Base-by-base conservation (phyloP, 2,797 vertebrate genomes). In the Graptemys geographica region DNA sequence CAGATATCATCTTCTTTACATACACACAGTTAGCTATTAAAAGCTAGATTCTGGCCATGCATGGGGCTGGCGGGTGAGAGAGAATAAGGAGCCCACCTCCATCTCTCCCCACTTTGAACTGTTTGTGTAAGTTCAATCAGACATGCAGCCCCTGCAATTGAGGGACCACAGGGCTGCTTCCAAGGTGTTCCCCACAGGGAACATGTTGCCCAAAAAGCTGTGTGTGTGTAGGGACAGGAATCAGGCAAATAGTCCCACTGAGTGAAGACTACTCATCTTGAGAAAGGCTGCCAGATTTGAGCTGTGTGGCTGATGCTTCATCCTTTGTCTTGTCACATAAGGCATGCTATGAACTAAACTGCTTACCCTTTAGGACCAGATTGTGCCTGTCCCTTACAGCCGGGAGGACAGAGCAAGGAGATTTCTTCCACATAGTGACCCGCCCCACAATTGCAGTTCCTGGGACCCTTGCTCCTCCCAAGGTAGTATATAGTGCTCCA, bases 371-470 rank as follows among this genome's bases (percentile, higher is more conserved):
- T 8, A 1, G 74, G 19, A 44, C 55, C 53, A 28, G 72, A 74
- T 19, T 18, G 3, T 23, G 72, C 8, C 21, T 3, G 11, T 9
- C 1, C 13, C 72, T 90, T 52, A 72, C 44, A 3, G 18, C n/a
- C 5, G 19, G 11, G 19, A 72, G 19, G 37, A 72, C n/a, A 62
- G 55, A 31, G 31, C 4, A 6, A 59, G 27, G 74, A 90, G 15
- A 3, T 93, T 90, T 86, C 7, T 1, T 0, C 9, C 0, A 0
- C 57, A 6, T 44, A 53, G 13, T 3, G 0, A 56, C 28, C 31
- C 28, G 5, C 93, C 47, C 49, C 11, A 62, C 21, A 62, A 16
- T 3, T 88, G 3, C 57, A 88, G n/a, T 8, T 33, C 16, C 44
- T 0, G 0, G 55, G n/a, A 52, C 53, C 57, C n/a, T 33, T 33